Base-by-base conservation (phyloP, 2,797 vertebrate genomes). In the Pteropus rufus region DNA sequence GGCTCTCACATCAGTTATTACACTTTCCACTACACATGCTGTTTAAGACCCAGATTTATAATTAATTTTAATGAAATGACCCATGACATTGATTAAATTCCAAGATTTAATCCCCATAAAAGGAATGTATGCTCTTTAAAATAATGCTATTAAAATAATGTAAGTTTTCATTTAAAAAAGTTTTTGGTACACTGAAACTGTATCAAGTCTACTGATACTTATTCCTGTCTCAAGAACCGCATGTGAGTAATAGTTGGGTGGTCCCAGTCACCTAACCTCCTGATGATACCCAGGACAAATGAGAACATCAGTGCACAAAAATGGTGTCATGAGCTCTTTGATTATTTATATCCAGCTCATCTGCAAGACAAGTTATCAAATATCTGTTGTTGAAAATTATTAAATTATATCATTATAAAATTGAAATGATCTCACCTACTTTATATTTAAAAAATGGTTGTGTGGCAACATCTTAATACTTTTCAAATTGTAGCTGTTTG, bases 361-460 rank as follows among this genome's bases (percentile, higher is more conserved):
- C 34, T 70, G 26, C 39, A 75, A 80, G 19, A 56, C 23, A 15
- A 36, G 29, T 9, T 49, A 34, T 46, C 79, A 86, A 90, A 79
- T 19, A 44, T 7, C 41, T 67, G 46, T 77, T 73, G 44, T 36
- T 76, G 3, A 3, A 36, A 72, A 54, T 93, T 49, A 44, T 62
- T 75, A 64, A 62, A 65, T 24, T 75, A 86, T 65, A 31, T 69
- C 52, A 19, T 6, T 29, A 14, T 54, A 73, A 85, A 65, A 19
- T 82, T 93, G 80, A 85, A 96, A 87, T 95, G 46, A 87, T 73
- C 67, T 93, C 95, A n/a, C n/a, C 89, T 92, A 77, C 69, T 94
- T 87, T 67, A 82, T 93, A 93, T 93, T 82, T 76, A 64, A 85
- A 65, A 80, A 95, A 54, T 24, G 10, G 0, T 10, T 39, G 39